Base-by-base conservation (phyloP, 1,140 invertebrate genomes). In the Calosoma granatense region DNA sequence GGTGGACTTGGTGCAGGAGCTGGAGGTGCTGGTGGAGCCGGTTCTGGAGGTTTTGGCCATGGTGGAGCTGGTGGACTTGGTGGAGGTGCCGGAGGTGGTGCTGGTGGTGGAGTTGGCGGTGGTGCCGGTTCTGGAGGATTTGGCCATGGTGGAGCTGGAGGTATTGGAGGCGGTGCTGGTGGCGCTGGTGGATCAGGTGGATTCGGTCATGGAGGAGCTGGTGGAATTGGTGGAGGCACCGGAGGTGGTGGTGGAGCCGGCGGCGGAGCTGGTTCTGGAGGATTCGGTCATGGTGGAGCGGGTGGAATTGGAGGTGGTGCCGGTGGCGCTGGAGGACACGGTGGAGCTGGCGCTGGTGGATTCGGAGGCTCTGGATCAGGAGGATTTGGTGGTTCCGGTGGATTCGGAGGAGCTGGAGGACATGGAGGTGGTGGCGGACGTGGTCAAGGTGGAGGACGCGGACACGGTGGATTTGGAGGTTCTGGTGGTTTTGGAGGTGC, bases 51-150 rank as follows among this genome's bases (percentile, higher is more conserved):
- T 57, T 1, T 68, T 70, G 0, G 71, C 63, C 57, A 72, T 72
- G 67, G 72, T 72, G 60, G 72, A 71, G 54, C 66, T 65, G 55
- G 72, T 70, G 1, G 63, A 39, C 9, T 4, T 60, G 63, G 68
- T 2, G 52, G 47, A 21, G 65, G 20, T n/a, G 65, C 23, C 14
- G 62, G 59, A 12, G 65, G 60, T 61, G 69, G 70, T 23, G 64
- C 9, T 15, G 65, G 22, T 4, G 61, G 67, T 59, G 11, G 63
- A 22, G 55, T 71, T 67, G 65, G 60, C 60, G 69, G 70, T 23
- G 64, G 11, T 15, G 65, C 21, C 3, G 61, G 67, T 59, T 6
- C 62, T 36, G 26, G 6, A 36, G 26, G 26, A 36, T 36, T n/a
- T 9, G 26, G 26, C 6, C 6, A n/a, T 36, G 6, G n/a, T 36